phyloP scores from a whole-genome alignment of 2,888 invertebrate genomes.

The Atherix ibis region DNA sequence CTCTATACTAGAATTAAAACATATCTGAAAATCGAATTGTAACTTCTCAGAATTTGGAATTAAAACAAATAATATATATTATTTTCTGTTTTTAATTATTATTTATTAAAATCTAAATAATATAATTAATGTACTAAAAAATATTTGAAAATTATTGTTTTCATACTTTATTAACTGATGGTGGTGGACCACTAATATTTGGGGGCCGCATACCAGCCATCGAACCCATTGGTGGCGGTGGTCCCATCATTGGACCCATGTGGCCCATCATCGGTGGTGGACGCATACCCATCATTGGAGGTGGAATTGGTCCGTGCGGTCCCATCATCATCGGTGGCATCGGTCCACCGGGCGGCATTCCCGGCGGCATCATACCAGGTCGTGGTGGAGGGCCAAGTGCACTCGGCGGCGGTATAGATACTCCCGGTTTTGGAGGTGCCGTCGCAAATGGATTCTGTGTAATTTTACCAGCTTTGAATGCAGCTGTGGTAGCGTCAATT shows the following conservation, averaged over 20 bases:
- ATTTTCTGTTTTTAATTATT: too few relatives aligned
- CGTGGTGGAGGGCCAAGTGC: constrained; percentile 40
- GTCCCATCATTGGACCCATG: constrained; percentile 58
- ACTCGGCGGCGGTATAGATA: constrained; percentile 70
- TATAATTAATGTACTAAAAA: too few relatives aligned
- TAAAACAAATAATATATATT: too few relatives aligned
- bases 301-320: constrained; percentile 54
- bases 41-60: too few relatives aligned
- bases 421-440: constrained; percentile 40
- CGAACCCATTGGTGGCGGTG: constrained; percentile 54
- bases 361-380: constrained; percentile 50
- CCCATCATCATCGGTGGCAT: constrained; percentile 50
- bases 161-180: too few relatives aligned
- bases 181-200: constrained; percentile 51
- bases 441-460: constrained; percentile 76
- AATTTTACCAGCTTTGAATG: constrained; percentile 93
- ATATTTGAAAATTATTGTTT: too few relatives aligned
- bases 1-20: too few relatives aligned
- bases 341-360: too few relatives aligned
- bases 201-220: constrained; percentile 57
- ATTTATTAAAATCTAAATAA: too few relatives aligned
- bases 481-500: constrained; percentile 96
- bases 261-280: constrained; percentile 64
- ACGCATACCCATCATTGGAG: constrained; percentile 66
- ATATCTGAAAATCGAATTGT: too few relatives aligned